These are phyloP conservation scores for Amblyraja radiata DNA, from an alignment of 2,797 vertebrate species.

Conservation along the genomic window DNA sequence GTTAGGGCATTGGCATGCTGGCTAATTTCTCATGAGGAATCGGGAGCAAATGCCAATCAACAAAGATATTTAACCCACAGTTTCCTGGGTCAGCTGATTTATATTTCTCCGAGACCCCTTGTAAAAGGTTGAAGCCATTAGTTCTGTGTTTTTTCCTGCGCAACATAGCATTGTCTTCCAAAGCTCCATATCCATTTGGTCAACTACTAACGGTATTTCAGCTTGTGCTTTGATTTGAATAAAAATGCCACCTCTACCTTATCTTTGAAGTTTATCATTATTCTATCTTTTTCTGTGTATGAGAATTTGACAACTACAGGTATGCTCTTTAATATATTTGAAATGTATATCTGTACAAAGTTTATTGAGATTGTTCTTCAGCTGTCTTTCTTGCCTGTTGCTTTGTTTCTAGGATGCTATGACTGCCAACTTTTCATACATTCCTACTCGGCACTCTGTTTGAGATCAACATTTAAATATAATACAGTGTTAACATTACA, in stretches of 20 bases:
- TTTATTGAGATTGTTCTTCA: not conserved
- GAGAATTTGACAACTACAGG: not conserved
- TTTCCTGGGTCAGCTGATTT: not conserved
- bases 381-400: not conserved
- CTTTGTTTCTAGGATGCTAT: not conserved
- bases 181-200: not conserved
- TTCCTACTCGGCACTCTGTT: not conserved
- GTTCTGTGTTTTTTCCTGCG: not conserved
- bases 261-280: not conserved
- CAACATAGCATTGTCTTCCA: not conserved
- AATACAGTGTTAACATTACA: not conserved
- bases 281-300: not conserved
- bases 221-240: not conserved
- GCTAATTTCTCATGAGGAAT: not conserved
- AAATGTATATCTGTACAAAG: not conserved
- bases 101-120: not conserved
- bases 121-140: not conserved
- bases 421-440: not conserved
- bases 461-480: slow-evolving; percentile 3
- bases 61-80: not conserved
- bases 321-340: not conserved
- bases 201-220: not conserved
- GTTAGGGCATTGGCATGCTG: not conserved
- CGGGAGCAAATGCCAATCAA: not conserved
- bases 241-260: not conserved